A percentile compares a stretch with the other conserved stretches of the same genome.
These are phyloP conservation scores for Scomber scombrus DNA, from an alignment of 2,113 vertebrate species.

Conservation along the genomic window DNA sequence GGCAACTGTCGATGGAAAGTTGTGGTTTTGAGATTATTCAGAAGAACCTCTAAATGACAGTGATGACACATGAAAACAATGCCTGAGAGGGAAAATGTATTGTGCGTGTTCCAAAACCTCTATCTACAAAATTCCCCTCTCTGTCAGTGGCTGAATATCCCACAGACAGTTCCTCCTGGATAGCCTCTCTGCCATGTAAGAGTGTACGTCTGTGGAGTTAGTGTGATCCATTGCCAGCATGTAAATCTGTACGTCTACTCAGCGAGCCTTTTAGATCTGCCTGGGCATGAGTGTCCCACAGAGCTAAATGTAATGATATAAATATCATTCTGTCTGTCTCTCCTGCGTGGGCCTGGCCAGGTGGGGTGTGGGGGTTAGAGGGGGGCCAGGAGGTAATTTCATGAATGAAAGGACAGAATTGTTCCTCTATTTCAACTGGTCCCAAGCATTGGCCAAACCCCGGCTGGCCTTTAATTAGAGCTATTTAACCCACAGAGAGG, in stretches of 20 bases:
- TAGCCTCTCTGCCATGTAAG: background rate
- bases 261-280: conserved; percentile 16
- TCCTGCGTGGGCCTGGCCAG: conserved; percentile 28
- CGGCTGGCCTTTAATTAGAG: conserved; percentile 79
- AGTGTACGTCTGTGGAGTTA: background rate
- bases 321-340: conserved; percentile 49
- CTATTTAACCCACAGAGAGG: conserved; percentile 70
- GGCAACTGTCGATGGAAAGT: background rate
- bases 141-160: conserved; percentile 15
- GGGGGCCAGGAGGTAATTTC: conserved; percentile 51
- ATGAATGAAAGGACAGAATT: conserved; percentile 82
- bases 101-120: conserved; percentile 2
- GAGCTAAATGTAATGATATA: conserved; percentile 41
- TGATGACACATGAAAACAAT: conserved; percentile 24
- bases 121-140: conserved; percentile 8
- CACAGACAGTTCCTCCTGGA: background rate
- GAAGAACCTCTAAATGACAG: conserved; percentile 2
- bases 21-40: background rate
- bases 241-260: conserved; percentile 36
- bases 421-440: conserved; percentile 65
- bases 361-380: conserved; percentile 14
- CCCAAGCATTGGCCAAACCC: conserved; percentile 59
- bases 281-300: conserved; percentile 15
- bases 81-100: background rate
- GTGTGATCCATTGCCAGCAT: conserved; percentile 15